Conservation (phyloP, 1,140 invertebrate genomes). For the Anagrus nilaparvatae region DNA sequence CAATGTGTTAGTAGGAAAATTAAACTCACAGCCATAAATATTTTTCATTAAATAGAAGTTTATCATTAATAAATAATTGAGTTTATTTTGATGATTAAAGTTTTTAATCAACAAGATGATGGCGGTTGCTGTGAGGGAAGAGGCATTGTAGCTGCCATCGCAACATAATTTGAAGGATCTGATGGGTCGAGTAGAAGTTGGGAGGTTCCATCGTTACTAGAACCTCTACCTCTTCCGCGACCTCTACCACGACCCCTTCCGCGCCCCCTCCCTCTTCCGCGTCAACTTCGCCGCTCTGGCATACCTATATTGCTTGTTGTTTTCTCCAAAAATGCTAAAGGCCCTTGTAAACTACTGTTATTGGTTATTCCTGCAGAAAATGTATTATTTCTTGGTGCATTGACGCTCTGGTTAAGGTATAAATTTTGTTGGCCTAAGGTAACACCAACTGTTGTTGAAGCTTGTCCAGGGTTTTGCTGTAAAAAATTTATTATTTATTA, state of each 20-base stretch:
- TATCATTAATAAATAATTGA: no score
- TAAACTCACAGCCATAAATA: no score
- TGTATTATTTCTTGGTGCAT: conserved; percentile 20
- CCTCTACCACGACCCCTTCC: conserved; percentile 46
- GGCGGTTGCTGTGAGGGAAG: conserved; percentile 40
- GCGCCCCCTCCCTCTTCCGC: conserved; percentile 50
- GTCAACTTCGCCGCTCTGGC: conserved; percentile 51
- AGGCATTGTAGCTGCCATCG: conserved; percentile 31
- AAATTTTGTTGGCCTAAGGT: conserved; percentile 38
- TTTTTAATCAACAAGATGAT: conserved; percentile 32
- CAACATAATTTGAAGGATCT: conserved; percentile 34
- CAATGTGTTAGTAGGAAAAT: no score
- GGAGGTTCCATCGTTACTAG: conserved; percentile 24
- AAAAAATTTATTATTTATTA: no score
- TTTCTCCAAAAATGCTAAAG: conserved; percentile 58
- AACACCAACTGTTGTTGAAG: conserved; percentile 31
- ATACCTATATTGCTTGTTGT: conserved; percentile 65
- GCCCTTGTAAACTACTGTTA: conserved; percentile 48
- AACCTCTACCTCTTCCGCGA: conserved; percentile 42
- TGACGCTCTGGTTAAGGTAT: conserved; percentile 33
- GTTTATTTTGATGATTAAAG: no score
- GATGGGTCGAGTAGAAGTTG: conserved; percentile 34
- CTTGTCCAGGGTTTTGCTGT: conserved; percentile 29
- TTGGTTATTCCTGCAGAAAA: conserved; percentile 33
- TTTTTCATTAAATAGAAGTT: no score